Percentiles rank a stretch among this genome's conserved stretches.
Evolutionary conservation across 2,113 vertebrate genomes (phyloP).

Genomic region (Mellivora capensis): DNA sequence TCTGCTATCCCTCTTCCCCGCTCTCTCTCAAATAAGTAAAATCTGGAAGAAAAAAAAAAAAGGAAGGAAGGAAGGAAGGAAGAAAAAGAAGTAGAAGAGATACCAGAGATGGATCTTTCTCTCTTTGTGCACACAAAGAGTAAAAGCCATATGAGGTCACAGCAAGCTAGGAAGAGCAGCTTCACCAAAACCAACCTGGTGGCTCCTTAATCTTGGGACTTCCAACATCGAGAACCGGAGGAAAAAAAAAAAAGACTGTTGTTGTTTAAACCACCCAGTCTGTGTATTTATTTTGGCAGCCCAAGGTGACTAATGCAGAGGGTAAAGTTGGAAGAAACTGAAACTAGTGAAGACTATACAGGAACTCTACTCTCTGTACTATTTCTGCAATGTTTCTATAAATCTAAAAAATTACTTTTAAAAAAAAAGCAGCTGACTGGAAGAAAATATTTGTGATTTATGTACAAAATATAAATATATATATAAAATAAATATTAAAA

Average conservation of each 20-base stretch:
- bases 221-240: not conserved
- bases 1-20: not conserved
- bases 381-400: not conserved
- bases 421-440: not conserved
- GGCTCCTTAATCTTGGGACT: not conserved
- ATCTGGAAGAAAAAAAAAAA: not conserved
- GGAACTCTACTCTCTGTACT: not conserved
- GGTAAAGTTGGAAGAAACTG: not conserved
- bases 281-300: not conserved
- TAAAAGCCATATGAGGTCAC: not conserved
- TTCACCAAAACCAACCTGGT: not conserved
- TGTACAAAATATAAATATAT: not conserved
- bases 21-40: not conserved
- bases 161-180: not conserved
- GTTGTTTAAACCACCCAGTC: not conserved
- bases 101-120: not conserved
- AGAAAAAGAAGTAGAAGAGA: not conserved
- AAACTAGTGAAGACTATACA: not conserved
- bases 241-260: not conserved
- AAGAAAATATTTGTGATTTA: not conserved
- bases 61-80: not conserved
- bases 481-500: not conserved
- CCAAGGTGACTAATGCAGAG: not conserved
- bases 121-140: no score
- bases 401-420: not conserved